These are phyloP conservation scores for Biston betularia DNA, from an alignment of 2,888 invertebrate genomes.

Conservation along the genomic window DNA sequence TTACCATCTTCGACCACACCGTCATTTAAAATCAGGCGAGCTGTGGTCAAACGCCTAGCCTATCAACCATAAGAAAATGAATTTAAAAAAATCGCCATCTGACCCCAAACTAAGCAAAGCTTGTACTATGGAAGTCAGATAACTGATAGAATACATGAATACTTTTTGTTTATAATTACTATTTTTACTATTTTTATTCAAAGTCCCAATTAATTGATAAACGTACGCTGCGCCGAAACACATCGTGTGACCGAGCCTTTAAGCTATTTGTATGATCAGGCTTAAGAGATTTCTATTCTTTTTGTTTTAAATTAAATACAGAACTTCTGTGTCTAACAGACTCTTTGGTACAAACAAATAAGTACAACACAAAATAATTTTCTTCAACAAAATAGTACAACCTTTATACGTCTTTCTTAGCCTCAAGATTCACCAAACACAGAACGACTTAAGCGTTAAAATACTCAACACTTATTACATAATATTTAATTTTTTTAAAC, in stretches of 20 bases:
- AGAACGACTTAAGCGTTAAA: slow-evolving; percentile 68
- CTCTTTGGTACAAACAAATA: slow-evolving; percentile 26
- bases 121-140: too few relatives aligned
- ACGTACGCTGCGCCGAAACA: background rate
- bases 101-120: too few relatives aligned
- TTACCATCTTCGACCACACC: too few relatives aligned
- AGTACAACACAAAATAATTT: slow-evolving; percentile 28
- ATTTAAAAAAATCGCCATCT: too few relatives aligned
- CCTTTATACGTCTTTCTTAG: slow-evolving; percentile 55
- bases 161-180: too few relatives aligned
- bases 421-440: slow-evolving; percentile 64
- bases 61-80: too few relatives aligned
- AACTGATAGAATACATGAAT: too few relatives aligned
- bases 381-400: slow-evolving; percentile 32
- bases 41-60: too few relatives aligned
- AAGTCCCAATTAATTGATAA: too few relatives aligned
- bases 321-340: slow-evolving; percentile 19
- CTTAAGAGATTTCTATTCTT: background rate
- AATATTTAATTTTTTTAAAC: slow-evolving; percentile 66
- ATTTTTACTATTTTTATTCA: too few relatives aligned
- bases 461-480: slow-evolving; percentile 80
- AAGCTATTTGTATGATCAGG: background rate
- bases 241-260: background rate
- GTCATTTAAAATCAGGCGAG: too few relatives aligned
- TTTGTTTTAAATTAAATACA: background rate